Base-by-base conservation (phyloP, 2,797 vertebrate genomes). In the Epinephelus coioides region DNA sequence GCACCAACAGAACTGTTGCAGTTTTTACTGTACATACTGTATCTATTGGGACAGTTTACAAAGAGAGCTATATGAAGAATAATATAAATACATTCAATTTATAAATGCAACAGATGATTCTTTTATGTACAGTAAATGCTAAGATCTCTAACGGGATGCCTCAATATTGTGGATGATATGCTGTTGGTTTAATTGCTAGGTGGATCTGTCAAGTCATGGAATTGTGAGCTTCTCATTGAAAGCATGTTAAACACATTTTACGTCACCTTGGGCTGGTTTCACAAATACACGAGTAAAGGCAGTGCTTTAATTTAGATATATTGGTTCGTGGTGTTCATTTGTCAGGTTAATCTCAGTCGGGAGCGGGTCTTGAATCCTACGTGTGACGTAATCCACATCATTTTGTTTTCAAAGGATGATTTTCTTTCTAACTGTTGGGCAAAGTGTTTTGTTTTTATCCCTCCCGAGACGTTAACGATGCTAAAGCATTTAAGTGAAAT, bases 51-150 rank as follows among this genome's bases (percentile, higher is more conserved):
- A 94, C 91, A 89, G 94, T 96, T 95, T 95, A 95, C 95, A 95
- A 93, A 95, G 92, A 95, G 92, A 95, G 91, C 91, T 95, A 90
- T 95, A 95, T 94, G 92, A 95, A 95, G 93, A 95, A 95, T 95
- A 95, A 95, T 95, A 94, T 95, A 92, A 94, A 92, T 89, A 92
- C 88, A 87, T 92, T 91, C 73, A 87, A 85, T 94, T 95, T 95
- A 93, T 94, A 94, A 93, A 94, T 90, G 88, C 89, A 90, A 93
- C 90, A 92, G 88, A 90, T 78, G 88, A 91, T 86, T 93, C 85
- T 89, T 93, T 92, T 89, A 89, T 94, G 93, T 93, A 94, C 90
- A 94, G 90, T 86, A 90, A 91, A 90, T 91, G 86, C 86, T 90
- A 83, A 86, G 83, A 88, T 86, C 89, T 90, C 81, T 88, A 87